Base-by-base conservation (phyloP, 1,140 invertebrate genomes). In the Bombus impatiens region DNA sequence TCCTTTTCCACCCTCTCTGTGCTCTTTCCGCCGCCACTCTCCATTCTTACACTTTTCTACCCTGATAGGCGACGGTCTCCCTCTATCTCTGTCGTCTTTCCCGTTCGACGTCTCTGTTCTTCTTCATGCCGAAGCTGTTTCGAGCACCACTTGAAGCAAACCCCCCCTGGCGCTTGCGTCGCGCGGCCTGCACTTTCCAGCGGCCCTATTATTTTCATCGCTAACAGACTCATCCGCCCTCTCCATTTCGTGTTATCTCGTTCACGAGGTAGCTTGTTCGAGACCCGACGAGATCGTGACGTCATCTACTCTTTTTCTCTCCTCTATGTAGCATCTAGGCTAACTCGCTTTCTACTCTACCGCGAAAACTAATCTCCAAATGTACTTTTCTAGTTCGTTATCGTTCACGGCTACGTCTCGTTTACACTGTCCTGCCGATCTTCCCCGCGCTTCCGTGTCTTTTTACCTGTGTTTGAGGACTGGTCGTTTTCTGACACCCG, bases 181-280 rank as follows among this genome's bases (percentile, higher is more conserved):
- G 77, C 84, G 67, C 53, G 15, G 40, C 65, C 68, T 35, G 70
- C 88, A 80, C 75, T 82, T 87, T 79, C 77, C 82, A n/a, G 53
- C 62, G 40, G 42, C 62, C 47, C 75, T 83, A 84, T 86, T 90
- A 90, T 87, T 90, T 86, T 88, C 76, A 75, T 83, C 79, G 70
- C 65, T 88, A 90, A 90, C 71, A 86, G 78, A 78, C 75, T 90
- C 62, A 68, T 80, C 79, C 88, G n/a, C 59, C 75, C 75, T 83
- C 82, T 87, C 78, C 78, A 32, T 65, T 77, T 70, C 78, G 78
- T 40, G 88, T 89, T 87, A 90, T 87, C 88, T 89, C 74, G 71
- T 86, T 76, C 71, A 62, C 83, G 57, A 35, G 76, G 37, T 70
- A 78, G 67, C 42, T 75, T 53, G 67, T 65, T 59, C 68, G 35